Evolutionary conservation across 2,113 vertebrate genomes (phyloP).

Genomic region (Antidorcas marsupialis): DNA sequence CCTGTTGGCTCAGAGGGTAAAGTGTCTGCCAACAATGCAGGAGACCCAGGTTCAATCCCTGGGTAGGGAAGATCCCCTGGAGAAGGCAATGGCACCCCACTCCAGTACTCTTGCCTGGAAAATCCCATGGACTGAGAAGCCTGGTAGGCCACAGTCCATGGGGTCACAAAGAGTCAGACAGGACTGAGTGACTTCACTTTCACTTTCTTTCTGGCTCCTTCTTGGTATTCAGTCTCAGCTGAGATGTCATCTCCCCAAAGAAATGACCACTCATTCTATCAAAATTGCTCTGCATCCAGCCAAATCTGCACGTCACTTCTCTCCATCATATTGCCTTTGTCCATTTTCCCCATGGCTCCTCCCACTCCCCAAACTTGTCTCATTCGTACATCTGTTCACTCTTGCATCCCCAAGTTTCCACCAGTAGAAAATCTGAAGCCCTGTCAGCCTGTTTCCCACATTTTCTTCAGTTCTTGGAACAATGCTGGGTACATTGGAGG

Average conservation of each 20-base stretch:
- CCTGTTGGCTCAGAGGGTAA: too few species aligned
- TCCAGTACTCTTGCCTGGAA: too few species aligned
- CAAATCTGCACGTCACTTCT: not conserved
- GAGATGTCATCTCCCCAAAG: not conserved
- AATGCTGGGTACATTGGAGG: accelerated
- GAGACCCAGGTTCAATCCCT: too few species aligned
- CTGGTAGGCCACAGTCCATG: too few species aligned
- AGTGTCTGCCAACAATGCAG: too few species aligned
- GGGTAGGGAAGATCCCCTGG: too few species aligned
- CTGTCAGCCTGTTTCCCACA: too few species aligned
- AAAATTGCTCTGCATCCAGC: not conserved
- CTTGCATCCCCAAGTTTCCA: not conserved
- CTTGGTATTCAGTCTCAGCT: not conserved
- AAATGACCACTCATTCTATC: not conserved
- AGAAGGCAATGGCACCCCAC: too few species aligned
- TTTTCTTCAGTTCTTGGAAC: not conserved
- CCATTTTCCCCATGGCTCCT: not conserved
- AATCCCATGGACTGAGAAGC: too few species aligned
- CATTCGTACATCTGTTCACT: accelerated
- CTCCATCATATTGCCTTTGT: accelerated
- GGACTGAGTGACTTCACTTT: too few species aligned
- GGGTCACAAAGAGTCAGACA: too few species aligned
- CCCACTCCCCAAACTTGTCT: not conserved
- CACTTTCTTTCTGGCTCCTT: not conserved
- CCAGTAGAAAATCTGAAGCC: too few species aligned